Base-by-base conservation (phyloP, 2,888 invertebrate genomes). In the Aporophyla lueneburgensis region DNA sequence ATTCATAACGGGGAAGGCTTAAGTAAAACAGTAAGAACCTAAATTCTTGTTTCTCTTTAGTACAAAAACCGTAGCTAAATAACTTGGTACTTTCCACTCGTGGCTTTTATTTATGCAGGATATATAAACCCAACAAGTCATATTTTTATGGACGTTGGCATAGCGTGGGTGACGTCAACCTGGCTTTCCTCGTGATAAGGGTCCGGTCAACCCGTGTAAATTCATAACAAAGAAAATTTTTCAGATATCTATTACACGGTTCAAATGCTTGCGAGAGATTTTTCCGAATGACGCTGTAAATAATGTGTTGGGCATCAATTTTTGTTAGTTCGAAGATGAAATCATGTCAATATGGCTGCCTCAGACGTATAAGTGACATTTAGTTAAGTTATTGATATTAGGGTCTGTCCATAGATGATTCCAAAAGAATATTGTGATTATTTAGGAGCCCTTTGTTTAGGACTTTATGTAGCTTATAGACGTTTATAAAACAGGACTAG, bases 121-220 rank as follows among this genome's bases (percentile, higher is more conserved):
- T 46, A 54, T 43, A 62, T n/a, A 58, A 78, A 51, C 66, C n/a
- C 65, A 81, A 59, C 75, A 76, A 70, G 73, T 66, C 56, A 80
- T 69, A 74, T 76, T 86, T 79, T 78, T 83, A 61, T 69, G n/a
- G 59, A 75, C 73, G 67, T 71, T 72, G 62, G 54, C 58, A 71
- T 73, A 62, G 46, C 65, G 27, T 68, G 54, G 73, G 68, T 80
- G 80, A 87, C 73, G 89, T 88, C 89, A 87, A 85, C 79, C 80
- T 86, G 88, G 86, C 88, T 90, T 89, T 87, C 75, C 76, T 75
- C 75, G 58, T 92, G 92, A 91, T 87, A 89, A 88, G 92, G 92
- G 92, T 92, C 77, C 76, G 83, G 81, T 84, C 86, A 87, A 88
- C 86, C 87, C 85, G 71, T 84, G 81, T 88, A 88, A 88, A 86